These are phyloP conservation scores for Whitmania pigra DNA, from an alignment of 1,140 invertebrate species.

Conservation along the genomic window DNA sequence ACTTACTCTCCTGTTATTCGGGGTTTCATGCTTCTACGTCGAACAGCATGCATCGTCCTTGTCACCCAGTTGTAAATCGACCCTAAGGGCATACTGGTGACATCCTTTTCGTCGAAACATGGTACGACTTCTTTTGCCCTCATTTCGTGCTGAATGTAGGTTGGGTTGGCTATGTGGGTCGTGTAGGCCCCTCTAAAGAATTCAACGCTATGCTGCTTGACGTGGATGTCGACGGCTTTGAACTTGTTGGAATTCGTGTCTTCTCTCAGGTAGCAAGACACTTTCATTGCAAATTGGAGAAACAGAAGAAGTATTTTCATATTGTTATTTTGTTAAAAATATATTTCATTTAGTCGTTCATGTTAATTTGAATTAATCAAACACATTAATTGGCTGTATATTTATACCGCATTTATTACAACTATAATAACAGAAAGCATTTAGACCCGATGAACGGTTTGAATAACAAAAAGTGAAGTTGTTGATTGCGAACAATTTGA, in stretches of 20 bases:
- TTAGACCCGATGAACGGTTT: too few species aligned
- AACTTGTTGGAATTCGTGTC: not conserved
- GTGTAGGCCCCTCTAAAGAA: not conserved
- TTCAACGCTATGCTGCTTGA: not conserved
- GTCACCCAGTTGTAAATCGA: conserved; percentile 1
- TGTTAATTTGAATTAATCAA: too few species aligned
- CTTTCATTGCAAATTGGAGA: too few species aligned
- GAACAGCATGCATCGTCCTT: not conserved
- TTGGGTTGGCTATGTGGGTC: not conserved
- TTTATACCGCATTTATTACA: too few species aligned
- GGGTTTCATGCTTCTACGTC: not conserved
- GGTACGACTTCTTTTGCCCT: not conserved
- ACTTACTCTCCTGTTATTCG: not conserved
- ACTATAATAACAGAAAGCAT: too few species aligned
- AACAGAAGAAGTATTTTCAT: too few species aligned
- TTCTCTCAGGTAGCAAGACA: too few species aligned
- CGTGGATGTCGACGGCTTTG: not conserved
- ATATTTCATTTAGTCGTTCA: too few species aligned
- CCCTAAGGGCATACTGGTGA: not conserved
- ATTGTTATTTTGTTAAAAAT: too few species aligned
- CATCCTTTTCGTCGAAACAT: not conserved
- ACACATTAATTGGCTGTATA: too few species aligned
- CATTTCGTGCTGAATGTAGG: not conserved
- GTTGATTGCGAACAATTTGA: too few species aligned
- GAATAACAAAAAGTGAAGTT: too few species aligned